Base-by-base conservation (phyloP, 2,888 invertebrate species). In the Elaeidobius kamerunicus region DNA sequence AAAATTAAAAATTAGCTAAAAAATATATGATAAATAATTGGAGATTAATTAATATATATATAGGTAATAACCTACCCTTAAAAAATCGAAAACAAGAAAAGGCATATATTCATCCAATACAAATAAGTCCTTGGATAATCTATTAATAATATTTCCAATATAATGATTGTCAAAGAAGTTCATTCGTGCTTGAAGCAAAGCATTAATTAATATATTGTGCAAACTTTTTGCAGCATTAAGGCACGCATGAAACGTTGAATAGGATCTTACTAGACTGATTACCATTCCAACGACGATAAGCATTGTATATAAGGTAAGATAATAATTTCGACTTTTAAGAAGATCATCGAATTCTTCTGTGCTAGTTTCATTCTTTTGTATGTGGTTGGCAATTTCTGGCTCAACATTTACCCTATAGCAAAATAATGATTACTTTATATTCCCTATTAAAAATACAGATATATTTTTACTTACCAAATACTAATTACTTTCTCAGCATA, bases 41-140 rank as follows among this genome's bases (percentile, higher is more conserved):
- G 5, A 40, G 1, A 17, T 18, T 5, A 5, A 16, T 14, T 18
- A 28, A 27, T 4, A 23, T 7, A 41, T 1, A n/a, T 16, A 11
- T 12, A 23, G 4, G 1, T 23, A 3, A 30, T 30, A 4, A n/a
- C 61, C 56, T 53, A 64, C 64, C 54, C 62, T 59, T 6, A 60
- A 57, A 46, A 56, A 49, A 41, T 63, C 63, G 17, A 61, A 60
- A 28, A 60, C 49, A 12, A 61, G 27, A 49, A 59, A 61, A 3
- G 63, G 61, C 38, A 64, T 38, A 12, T 58, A 55, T 42, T 77
- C 78, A 2, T 88, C 89, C 15, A 79, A 70, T 15, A 78, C 75
- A 0, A 88, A 87, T 86, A 89, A 87, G 1, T 79, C 77, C 12
- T 79, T 75, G 7, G 82, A 81, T 36, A 86, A 86, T 65, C 83